Percentiles rank a stretch among this genome's conserved stretches.
phyloP scores from a whole-genome alignment of 2,888 invertebrate species.

The Osedax fenrisi region DNA sequence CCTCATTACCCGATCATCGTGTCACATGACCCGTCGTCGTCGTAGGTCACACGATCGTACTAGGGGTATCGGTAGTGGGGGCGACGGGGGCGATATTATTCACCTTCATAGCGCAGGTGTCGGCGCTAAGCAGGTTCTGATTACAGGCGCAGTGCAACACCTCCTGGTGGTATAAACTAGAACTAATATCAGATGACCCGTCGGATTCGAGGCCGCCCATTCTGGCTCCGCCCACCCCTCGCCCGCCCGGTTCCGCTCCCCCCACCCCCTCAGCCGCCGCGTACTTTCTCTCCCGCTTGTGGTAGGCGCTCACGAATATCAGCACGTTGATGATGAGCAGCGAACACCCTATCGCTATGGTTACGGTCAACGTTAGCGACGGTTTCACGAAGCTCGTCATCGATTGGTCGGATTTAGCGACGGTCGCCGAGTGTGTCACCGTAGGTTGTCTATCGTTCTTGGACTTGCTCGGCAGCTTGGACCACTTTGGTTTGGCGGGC shows the following conservation, averaged over 20 bases:
- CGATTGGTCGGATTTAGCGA: not conserved
- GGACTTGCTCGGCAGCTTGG: not conserved
- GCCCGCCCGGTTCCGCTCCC: not conserved
- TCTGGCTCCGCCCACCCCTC: too few relatives aligned
- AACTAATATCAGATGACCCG: too few relatives aligned
- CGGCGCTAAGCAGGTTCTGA: too few relatives aligned
- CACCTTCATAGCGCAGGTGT: too few relatives aligned
- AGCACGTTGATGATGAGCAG: slow-evolving; percentile 77
- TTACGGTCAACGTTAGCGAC: slow-evolving; percentile 42
- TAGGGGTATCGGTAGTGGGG: too few relatives aligned
- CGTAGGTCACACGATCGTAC: not conserved
- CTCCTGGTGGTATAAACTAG: too few relatives aligned
- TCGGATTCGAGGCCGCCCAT: too few relatives aligned
- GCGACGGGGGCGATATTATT: too few relatives aligned
- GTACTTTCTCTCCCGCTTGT: slow-evolving; percentile 56
- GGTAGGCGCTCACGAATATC: slow-evolving; percentile 85
- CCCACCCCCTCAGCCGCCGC: not conserved
- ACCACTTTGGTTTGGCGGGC: slow-evolving; percentile 16
- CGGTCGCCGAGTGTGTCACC: not conserved
- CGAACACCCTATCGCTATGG: slow-evolving; percentile 81
- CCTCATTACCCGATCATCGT: too few relatives aligned
- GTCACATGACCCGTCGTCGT: too few relatives aligned
- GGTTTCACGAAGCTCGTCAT: not conserved
- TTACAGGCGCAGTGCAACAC: too few relatives aligned
- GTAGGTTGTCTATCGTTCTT: not conserved